Percentiles rank a stretch among this genome's conserved stretches.
These are phyloP conservation scores for Laodelphax striatellus DNA, from an alignment of 1,140 invertebrate genomes.

Conservation along the genomic window DNA sequence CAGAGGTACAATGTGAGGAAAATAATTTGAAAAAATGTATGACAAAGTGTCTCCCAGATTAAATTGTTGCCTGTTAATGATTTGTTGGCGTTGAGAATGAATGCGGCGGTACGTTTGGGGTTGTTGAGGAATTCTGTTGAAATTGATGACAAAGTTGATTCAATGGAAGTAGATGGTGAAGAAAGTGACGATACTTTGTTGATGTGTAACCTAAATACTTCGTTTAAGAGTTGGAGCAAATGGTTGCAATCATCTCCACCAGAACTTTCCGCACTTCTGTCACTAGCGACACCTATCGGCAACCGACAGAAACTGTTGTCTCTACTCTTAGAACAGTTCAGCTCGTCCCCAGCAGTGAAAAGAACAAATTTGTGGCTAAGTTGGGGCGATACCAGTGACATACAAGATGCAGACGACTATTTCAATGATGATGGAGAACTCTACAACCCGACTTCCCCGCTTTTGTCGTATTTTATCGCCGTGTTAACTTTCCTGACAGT, in stretches of 20 bases:
- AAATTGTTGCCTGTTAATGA: conserved; percentile 36
- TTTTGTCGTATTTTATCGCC: background rate
- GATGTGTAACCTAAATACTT: background rate
- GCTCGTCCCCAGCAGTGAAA: background rate
- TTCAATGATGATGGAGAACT: background rate
- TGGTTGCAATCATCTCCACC: background rate
- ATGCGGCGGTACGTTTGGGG: background rate
- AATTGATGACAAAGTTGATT: background rate
- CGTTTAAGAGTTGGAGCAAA: background rate
- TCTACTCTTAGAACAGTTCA: conserved; percentile 3
- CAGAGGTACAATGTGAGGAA: background rate
- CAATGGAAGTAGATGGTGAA: background rate
- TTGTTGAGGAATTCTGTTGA: too few relatives aligned
- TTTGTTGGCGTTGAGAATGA: conserved; percentile 28
- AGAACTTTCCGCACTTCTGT: background rate
- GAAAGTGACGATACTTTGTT: background rate
- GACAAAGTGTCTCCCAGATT: conserved; percentile 8
- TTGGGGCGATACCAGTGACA: background rate
- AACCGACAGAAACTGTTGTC: background rate
- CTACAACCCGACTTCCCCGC: background rate
- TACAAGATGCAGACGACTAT: background rate
- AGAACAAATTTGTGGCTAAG: background rate
- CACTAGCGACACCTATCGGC: background rate
- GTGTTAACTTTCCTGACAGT: background rate
- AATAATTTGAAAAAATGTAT: background rate